phyloP scores from a whole-genome alignment of 1,140 invertebrate genomes.

The Goniozus legneri region DNA sequence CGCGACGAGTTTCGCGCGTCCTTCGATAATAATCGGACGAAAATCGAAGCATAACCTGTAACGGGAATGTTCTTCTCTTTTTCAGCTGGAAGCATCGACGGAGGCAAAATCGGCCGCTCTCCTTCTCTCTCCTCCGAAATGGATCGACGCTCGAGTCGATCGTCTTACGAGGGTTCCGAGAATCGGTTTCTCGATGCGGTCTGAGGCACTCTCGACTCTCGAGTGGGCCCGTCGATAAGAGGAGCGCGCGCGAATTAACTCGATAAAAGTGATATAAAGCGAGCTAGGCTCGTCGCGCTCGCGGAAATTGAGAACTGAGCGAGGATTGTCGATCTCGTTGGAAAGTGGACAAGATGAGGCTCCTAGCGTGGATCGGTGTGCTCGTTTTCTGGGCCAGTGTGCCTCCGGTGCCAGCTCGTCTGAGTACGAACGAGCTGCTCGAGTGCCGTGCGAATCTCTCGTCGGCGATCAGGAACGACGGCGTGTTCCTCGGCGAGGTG shows the following conservation, averaged over 20 bases:
- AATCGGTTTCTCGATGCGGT: slow-evolving; percentile 5
- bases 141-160: slow-evolving; percentile 10
- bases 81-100: too few species aligned
- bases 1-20: too few species aligned
- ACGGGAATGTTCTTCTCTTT: too few species aligned
- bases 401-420: slow-evolving; percentile 12
- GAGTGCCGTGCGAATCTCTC: slow-evolving; percentile 46
- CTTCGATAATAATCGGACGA: too few species aligned
- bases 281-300: too few species aligned
- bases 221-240: neutral
- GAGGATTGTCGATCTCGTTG: too few species aligned
- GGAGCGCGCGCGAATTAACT: too few species aligned
- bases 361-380: slow-evolving; percentile 8
- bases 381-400: slow-evolving; percentile 13
- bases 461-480: slow-evolving; percentile 56
- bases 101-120: too few species aligned
- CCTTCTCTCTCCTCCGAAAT: too few species aligned
- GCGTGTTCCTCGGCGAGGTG: slow-evolving; percentile 57
- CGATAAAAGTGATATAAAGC: too few species aligned
- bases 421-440: slow-evolving; percentile 41
- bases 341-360: slow-evolving; percentile 10
- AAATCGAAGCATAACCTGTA: too few species aligned
- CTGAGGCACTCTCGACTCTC: neutral
- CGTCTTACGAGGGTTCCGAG: neutral
- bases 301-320: too few species aligned